phyloP scores from a whole-genome alignment of 2,113 vertebrate genomes.

The Ameiurus melas region DNA sequence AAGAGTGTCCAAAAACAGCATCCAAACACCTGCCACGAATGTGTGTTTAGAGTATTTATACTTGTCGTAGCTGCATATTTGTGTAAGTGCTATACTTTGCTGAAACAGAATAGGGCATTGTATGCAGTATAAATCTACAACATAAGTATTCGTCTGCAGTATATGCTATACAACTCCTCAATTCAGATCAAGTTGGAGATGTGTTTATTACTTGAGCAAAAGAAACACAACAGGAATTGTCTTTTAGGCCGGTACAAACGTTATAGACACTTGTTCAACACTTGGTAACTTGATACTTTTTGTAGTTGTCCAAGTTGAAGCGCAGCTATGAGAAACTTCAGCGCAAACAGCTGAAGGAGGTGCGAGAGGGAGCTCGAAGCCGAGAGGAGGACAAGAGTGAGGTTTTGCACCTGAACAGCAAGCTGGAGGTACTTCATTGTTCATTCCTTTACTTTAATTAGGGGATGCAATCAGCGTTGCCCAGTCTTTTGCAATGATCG shows the following conservation, averaged over 20 bases:
- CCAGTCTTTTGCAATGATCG: not conserved
- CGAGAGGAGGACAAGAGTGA: conserved; percentile 74
- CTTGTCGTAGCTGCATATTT: not conserved
- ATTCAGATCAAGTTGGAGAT: not conserved
- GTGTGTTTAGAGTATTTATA: not conserved
- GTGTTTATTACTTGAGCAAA: not conserved
- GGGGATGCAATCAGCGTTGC: not conserved
- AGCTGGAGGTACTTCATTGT: conserved; percentile 76
- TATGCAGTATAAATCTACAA: not conserved
- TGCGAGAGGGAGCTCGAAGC: conserved; percentile 66
- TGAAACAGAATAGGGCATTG: not conserved
- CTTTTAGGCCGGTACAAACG: not conserved
- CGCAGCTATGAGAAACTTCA: conserved; percentile 92
- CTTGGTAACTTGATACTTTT: not conserved
- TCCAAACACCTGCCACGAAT: not conserved
- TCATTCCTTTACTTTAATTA: not conserved
- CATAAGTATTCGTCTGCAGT: no score
- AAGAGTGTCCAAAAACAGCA: not conserved
- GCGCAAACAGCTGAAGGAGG: conserved; percentile 78
- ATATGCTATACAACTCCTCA: not conserved
- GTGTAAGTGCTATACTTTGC: not conserved
- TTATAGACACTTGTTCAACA: not conserved
- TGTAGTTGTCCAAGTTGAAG: conserved; percentile 85
- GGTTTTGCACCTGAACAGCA: conserved; percentile 72
- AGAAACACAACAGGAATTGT: not conserved